A percentile compares a stretch with the other conserved stretches of the same genome.
These are phyloP conservation scores for Ichneumoninae sp. DNA, from an alignment of 2,888 invertebrate genomes.

Conservation along the genomic window DNA sequence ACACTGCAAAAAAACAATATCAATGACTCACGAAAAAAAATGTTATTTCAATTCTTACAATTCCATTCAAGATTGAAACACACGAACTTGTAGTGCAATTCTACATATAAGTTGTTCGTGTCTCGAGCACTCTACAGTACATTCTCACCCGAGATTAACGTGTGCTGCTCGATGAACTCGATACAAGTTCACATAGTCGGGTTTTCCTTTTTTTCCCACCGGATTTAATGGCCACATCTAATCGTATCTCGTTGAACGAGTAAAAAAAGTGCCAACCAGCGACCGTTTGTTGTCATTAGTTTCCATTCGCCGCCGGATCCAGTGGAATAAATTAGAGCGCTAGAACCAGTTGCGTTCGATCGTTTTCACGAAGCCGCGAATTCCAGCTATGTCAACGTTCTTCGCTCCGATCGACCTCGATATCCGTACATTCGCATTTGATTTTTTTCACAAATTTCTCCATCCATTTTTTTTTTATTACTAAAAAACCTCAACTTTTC, in stretches of 20 bases:
- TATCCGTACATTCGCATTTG: conserved; percentile 9
- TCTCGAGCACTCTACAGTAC: background rate
- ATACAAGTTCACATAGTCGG: conserved; percentile 4
- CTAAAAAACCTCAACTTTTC: conserved; percentile 7
- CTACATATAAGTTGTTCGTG: background rate
- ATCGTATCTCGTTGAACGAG: background rate
- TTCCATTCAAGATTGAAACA: no score
- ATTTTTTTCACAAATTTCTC: conserved; percentile 15
- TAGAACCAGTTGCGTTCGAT: conserved; percentile 26
- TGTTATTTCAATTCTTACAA: no score
- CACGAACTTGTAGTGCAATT: conserved; percentile 4
- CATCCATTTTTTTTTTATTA: background rate
- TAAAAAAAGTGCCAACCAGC: background rate
- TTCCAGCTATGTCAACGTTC: conserved; percentile 2
- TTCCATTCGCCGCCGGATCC: background rate
- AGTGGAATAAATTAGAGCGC: conserved; percentile 18
- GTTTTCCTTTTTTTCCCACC: background rate
- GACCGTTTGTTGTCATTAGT: conserved; percentile 13
- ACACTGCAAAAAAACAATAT: no score
- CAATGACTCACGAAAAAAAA: no score
- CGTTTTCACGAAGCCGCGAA: background rate
- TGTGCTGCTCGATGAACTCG: conserved; percentile 46
- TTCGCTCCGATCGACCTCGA: background rate
- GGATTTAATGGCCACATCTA: background rate
- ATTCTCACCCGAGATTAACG: conserved; percentile 37